These are phyloP conservation scores for Drosophila rufa DNA, from an alignment of 1,140 invertebrate genomes.

Conservation along the genomic window DNA sequence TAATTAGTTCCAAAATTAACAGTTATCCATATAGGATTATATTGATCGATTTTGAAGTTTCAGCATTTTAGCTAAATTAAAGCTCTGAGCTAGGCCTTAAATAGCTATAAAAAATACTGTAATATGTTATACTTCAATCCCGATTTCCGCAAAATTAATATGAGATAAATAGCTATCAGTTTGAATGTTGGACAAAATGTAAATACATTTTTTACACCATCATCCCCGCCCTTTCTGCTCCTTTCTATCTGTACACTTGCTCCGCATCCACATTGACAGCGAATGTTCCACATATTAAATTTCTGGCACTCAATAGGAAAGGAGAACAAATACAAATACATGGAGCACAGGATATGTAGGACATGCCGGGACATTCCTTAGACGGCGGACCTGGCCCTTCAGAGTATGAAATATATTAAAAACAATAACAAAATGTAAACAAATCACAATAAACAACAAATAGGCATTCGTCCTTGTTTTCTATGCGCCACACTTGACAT, in stretches of 20 bases:
- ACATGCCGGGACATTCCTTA: not conserved
- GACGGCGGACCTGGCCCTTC: not conserved
- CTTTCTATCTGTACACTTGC: too few relatives aligned
- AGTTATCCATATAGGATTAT: too few relatives aligned
- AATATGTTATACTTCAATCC: too few relatives aligned
- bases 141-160: too few relatives aligned
- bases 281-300: constrained; percentile 48
- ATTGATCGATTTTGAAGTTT: too few relatives aligned
- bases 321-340: constrained; percentile 12
- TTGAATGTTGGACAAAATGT: too few relatives aligned
- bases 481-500: constrained; percentile 33
- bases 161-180: too few relatives aligned
- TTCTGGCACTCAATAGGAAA: constrained; percentile 33
- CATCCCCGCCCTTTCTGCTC: constrained; percentile 12
- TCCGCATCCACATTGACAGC: constrained; percentile 20
- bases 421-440: constrained; percentile 40
- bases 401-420: not conserved
- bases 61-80: too few relatives aligned
- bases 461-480: constrained; percentile 37
- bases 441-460: constrained; percentile 51
- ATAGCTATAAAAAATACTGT: too few relatives aligned
- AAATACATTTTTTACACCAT: not conserved
- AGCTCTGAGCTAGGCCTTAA: too few relatives aligned
- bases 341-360: not conserved
- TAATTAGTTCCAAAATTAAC: too few relatives aligned